phyloP scores from a whole-genome alignment of 2,797 vertebrate genomes.

The Acrossocheilus fasciatus region DNA sequence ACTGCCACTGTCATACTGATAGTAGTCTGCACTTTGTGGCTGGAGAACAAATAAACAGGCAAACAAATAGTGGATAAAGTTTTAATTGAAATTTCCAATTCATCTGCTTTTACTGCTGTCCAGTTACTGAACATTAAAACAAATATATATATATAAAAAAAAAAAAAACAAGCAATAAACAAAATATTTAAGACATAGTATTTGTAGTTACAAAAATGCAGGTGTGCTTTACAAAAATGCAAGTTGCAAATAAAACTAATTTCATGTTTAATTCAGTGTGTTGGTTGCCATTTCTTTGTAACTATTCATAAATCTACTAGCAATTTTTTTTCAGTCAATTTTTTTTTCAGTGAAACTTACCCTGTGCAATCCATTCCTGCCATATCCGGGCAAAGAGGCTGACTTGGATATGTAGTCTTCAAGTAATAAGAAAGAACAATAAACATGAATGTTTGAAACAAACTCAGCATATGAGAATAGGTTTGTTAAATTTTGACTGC shows the following conservation, averaged over 20 bases:
- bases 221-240: not conserved
- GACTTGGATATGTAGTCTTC: slow-evolving; percentile 94
- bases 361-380: slow-evolving; percentile 89
- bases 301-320: not conserved
- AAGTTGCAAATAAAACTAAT: no score
- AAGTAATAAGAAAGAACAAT: slow-evolving; percentile 45
- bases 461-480: not conserved
- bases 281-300: no score
- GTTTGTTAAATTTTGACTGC: not conserved
- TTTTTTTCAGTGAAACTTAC: slow-evolving; percentile 73
- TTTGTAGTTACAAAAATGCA: not conserved
- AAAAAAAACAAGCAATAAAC: not conserved
- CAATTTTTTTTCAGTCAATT: not conserved
- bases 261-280: no score
- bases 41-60: slow-evolving; percentile 65
- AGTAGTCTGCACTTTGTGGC: slow-evolving; percentile 92
- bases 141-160: not conserved
- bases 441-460: slow-evolving; percentile 2
- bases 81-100: not conserved
- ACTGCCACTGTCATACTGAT: slow-evolving; percentile 93
- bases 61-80: slow-evolving; percentile 9
- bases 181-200: not conserved
- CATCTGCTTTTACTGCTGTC: not conserved
- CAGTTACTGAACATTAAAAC: slow-evolving; percentile 30
- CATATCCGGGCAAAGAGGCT: slow-evolving; percentile 93